Evolutionary conservation across 2,113 vertebrate species (phyloP).

Genomic region (Thymallus thymallus): DNA sequence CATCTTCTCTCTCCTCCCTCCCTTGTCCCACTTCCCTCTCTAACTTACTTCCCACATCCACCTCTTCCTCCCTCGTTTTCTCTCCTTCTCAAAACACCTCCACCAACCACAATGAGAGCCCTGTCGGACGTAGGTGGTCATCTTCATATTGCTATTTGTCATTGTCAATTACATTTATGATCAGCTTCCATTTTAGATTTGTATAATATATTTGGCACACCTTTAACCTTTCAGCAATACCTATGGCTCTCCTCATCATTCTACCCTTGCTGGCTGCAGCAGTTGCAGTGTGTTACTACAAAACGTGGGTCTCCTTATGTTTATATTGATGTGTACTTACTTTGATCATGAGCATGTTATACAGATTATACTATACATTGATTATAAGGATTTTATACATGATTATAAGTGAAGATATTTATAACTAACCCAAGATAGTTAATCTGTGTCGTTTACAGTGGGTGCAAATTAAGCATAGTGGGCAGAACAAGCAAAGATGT

Average conservation of each 20-base stretch:
- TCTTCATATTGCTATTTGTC: neutral
- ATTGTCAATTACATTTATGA: slow-evolving; percentile 18
- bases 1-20: slow-evolving; percentile 5
- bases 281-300: slow-evolving; percentile 47
- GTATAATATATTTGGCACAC: neutral
- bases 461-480: no score
- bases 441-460: no score
- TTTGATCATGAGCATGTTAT: neutral
- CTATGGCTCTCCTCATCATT: slow-evolving; percentile 32
- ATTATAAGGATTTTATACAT: no score
- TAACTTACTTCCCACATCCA: slow-evolving; percentile 2
- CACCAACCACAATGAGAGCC: neutral
- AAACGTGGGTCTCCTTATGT: slow-evolving; percentile 51
- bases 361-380: no score
- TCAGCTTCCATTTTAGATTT: neutral
- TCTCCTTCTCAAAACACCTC: neutral
- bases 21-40: neutral
- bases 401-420: no score
- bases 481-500: no score
- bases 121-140: neutral
- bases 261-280: slow-evolving; percentile 41
- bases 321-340: neutral
- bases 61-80: neutral
- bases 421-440: no score
- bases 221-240: slow-evolving; percentile 36